A percentile compares a stretch with the other conserved stretches of the same genome.
phyloP scores from a whole-genome alignment of 2,888 invertebrate species.

The Monochamus alternatus region DNA sequence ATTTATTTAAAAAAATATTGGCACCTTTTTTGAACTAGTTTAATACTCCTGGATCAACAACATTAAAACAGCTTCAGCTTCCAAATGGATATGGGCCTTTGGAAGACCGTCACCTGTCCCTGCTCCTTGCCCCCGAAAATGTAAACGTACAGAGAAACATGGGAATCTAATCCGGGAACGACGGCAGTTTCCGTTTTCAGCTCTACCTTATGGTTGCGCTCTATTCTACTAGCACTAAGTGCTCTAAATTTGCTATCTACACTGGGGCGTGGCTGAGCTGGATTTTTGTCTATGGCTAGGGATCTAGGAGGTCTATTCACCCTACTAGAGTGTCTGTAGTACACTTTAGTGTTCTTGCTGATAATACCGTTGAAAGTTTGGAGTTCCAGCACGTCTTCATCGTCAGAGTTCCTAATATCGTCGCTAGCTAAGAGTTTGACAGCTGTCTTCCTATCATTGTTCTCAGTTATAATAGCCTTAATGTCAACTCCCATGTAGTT shows the following conservation, averaged over 20 bases:
- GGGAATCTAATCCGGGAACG: conserved; percentile 66
- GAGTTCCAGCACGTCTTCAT: conserved; percentile 65
- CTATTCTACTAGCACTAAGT: conserved; percentile 75
- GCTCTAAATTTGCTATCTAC: conserved; percentile 70
- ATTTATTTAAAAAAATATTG: conserved; percentile 41
- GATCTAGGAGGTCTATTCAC: conserved; percentile 71
- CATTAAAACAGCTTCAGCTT: conserved; percentile 76
- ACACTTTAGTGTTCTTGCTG: conserved; percentile 66
- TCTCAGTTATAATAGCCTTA: conserved; percentile 62
- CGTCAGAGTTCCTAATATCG: conserved; percentile 52
- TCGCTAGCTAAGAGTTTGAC: conserved; percentile 53
- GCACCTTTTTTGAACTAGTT: conserved; percentile 47
- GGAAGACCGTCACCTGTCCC: conserved; percentile 83
- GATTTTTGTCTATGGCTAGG: conserved; percentile 67
- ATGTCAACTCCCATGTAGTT: conserved; percentile 83
- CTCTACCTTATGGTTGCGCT: conserved; percentile 65
- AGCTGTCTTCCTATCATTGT: conserved; percentile 55
- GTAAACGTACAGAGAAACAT: conserved; percentile 77
- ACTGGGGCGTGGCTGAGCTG: conserved; percentile 31
- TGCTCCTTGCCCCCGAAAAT: conserved; percentile 87
- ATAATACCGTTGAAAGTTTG: conserved; percentile 65
- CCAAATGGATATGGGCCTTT: conserved; percentile 86
- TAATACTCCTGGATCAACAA: conserved; percentile 3
- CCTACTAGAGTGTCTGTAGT: conserved; percentile 62
- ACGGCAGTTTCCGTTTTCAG: conserved; percentile 37